Percentiles rank a stretch among this genome's conserved stretches.
phyloP scores from a whole-genome alignment of 2,888 invertebrate species.

The Volucella bombylans region DNA sequence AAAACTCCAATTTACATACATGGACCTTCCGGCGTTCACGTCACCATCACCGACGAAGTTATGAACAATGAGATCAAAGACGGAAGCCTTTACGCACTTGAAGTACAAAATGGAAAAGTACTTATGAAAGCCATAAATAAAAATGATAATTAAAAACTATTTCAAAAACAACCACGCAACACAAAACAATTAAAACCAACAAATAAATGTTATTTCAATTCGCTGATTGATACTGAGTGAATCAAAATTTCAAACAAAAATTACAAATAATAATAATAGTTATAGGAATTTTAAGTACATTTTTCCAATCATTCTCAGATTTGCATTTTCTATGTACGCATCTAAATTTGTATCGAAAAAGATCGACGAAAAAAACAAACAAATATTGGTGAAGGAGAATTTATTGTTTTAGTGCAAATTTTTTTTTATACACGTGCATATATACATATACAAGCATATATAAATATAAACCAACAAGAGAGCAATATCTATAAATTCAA shows the following conservation, averaged over 20 bases:
- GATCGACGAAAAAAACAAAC: conserved; percentile 1
- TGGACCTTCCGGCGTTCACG: conserved; percentile 92
- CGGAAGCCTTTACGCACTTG: conserved; percentile 88
- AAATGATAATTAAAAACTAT: conserved; percentile 77
- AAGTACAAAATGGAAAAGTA: conserved; percentile 83
- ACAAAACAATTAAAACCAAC: conserved; percentile 1
- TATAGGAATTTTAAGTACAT: neutral
- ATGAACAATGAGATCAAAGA: conserved; percentile 90
- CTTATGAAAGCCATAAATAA: conserved; percentile 83
- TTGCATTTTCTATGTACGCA: conserved; percentile 58
- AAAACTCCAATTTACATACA: conserved; percentile 87
- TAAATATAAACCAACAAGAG: conserved; percentile 25
- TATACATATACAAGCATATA: conserved; percentile 29
- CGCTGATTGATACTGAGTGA: conserved; percentile 9
- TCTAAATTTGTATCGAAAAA: conserved; percentile 37
- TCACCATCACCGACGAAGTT: conserved; percentile 92
- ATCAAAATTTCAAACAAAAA: neutral
- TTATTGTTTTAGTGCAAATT: conserved; percentile 73
- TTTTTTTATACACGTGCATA: conserved; percentile 60
- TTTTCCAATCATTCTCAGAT: conserved; percentile 31
- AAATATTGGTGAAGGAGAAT: conserved; percentile 69
- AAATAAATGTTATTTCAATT: conserved; percentile 8
- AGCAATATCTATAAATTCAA: conserved; percentile 60
- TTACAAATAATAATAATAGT: neutral
- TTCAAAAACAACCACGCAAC: neutral